phyloP scores from a whole-genome alignment of 2,797 vertebrate genomes.

The Spatula versicolor region DNA sequence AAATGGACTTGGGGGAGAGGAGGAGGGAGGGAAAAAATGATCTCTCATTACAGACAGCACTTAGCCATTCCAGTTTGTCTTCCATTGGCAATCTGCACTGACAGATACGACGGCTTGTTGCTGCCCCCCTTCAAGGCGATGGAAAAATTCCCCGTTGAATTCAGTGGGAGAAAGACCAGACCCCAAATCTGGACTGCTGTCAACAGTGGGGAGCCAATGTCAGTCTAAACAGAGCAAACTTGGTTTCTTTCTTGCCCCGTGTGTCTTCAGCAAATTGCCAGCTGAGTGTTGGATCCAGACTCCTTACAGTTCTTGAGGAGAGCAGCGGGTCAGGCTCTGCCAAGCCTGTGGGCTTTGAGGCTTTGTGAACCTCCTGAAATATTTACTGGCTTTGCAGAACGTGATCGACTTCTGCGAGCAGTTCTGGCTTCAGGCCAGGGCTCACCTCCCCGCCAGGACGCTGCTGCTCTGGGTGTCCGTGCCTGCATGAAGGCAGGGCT shows the following conservation, averaged over 20 bases:
- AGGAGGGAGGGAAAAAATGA: slow-evolving; percentile 39
- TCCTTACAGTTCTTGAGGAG: neutral
- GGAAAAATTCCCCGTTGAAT: slow-evolving; percentile 42
- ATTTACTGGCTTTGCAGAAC: slow-evolving; percentile 25
- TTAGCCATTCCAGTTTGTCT: slow-evolving; percentile 63
- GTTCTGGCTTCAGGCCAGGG: neutral
- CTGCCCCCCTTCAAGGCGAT: slow-evolving; percentile 18
- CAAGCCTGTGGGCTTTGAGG: slow-evolving; percentile 31
- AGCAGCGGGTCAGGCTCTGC: neutral
- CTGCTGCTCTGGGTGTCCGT: fast-evolving
- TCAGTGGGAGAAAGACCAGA: slow-evolving; percentile 50
- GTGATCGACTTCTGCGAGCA: neutral
- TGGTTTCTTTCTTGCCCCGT: neutral
- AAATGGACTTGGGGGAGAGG: slow-evolving; percentile 62
- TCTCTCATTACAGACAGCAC: slow-evolving; percentile 28
- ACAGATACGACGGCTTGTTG: slow-evolving; percentile 64
- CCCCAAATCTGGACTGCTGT: slow-evolving; percentile 34
- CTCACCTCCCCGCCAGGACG: neutral
- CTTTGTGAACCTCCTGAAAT: neutral
- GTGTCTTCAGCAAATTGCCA: neutral
- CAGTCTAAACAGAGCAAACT: neutral
- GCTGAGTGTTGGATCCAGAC: neutral
- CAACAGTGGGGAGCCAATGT: slow-evolving; percentile 7
- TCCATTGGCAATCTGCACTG: slow-evolving; percentile 50
- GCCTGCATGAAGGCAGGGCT: fast-evolving